Conservation (phyloP, 30 jellyfish, hydroid and myxozoan genomes). For the Pelagia noctiluca region DNA sequence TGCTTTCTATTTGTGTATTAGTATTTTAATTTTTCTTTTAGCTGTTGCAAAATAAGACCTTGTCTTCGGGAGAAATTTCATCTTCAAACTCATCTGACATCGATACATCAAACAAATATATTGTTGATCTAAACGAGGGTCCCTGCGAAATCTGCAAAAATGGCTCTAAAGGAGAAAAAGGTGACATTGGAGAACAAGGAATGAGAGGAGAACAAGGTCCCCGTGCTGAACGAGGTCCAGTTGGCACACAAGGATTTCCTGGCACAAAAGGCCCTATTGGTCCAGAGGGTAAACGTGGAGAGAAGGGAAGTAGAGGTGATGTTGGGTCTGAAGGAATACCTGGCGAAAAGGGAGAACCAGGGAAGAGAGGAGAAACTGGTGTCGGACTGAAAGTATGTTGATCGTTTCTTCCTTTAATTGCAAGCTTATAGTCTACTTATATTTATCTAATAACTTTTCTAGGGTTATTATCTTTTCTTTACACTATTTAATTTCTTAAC, state of each 20-base stretch:
- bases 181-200: slow-evolving; percentile 2
- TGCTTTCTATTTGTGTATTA: too few relatives aligned
- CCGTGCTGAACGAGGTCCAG: background rate
- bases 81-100: too few relatives aligned
- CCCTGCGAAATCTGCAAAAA: too few relatives aligned
- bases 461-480: background rate
- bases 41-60: too few relatives aligned
- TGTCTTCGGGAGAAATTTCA: too few relatives aligned
- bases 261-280: slow-evolving; percentile 49
- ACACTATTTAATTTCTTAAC: background rate
- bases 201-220: slow-evolving; percentile 28
- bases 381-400: background rate
- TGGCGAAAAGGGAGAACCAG: slow-evolving; percentile 34
- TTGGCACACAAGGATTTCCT: slow-evolving; percentile 11
- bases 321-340: background rate
- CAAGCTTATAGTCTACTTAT: background rate
- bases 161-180: background rate
- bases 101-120: too few relatives aligned
- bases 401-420: background rate
- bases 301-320: slow-evolving; percentile 21
- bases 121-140: too few relatives aligned
- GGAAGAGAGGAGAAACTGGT: slow-evolving; percentile 26
- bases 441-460: background rate
- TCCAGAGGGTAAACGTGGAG: slow-evolving; percentile 17
- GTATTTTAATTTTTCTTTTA: too few relatives aligned